Evolutionary conservation across 2,797 vertebrate species (phyloP), one percentile per base, ranked within the genome.

Genomic region (Xyrichtys novacula): DNA sequence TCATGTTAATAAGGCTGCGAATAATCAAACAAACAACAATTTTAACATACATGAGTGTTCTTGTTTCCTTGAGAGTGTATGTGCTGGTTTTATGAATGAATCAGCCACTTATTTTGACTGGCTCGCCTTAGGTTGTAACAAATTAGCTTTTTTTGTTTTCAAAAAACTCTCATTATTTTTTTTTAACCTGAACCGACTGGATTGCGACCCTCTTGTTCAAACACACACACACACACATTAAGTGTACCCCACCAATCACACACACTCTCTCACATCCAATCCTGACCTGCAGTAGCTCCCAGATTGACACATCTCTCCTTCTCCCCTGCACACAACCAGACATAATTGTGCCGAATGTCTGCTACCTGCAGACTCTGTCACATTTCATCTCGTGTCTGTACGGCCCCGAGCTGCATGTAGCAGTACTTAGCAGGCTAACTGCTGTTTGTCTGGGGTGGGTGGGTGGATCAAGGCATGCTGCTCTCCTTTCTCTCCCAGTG

Each of bases 401-500:
- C 46, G 47, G 71, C 78, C 75, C 69, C 49, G 82, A 74, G 86
- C 84, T 86, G 81, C 83, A 71, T 87, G 73, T 80, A 85, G 75
- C 80, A 85, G 75, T 81, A 81, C 85, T 86, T 84, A 86, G 83
- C 86, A 80, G 84, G 87, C 83, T 90, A 90, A 90, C 87, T 88
- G 86, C 87, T 87, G 88, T 88, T 83, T 85, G 92, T 90, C 83
- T 90, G 83, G 90, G 91, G 88, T 89, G 81, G 92, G 94, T 94
- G 93, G 93, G 93, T 85, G 91, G 92, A 94, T 94, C 92, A 92
- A 92, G 89, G 86, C 88, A 79, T 83, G 90, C 89, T 88, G 91
- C 89, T 90, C 91, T 92, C 91, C 89, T 92, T 93, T 93, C 91
- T 91, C 91, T 92, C 88, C 83, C 86, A 87, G 89, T 90, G 92